These are phyloP conservation scores for Anoplophora glabripennis DNA, from an alignment of 1,140 invertebrate species.

Conservation along the genomic window DNA sequence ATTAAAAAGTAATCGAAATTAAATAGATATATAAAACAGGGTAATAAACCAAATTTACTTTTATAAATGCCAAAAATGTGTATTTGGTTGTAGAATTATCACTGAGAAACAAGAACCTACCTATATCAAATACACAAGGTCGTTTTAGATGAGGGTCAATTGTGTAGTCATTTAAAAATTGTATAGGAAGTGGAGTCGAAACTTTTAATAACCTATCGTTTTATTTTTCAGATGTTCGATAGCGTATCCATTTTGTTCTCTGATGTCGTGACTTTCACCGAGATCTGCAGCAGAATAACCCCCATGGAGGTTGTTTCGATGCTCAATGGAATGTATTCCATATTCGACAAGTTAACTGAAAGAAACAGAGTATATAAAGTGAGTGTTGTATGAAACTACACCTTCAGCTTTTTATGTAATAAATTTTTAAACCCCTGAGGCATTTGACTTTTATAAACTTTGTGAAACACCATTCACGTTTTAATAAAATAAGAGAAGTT, in stretches of 20 bases:
- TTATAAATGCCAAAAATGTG: neutral
- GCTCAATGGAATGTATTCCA: constrained; percentile 93
- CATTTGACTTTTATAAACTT: neutral
- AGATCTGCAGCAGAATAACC: constrained; percentile 91
- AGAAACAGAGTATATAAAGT: constrained; percentile 94
- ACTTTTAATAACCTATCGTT: constrained; percentile 9
- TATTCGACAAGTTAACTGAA: constrained; percentile 89
- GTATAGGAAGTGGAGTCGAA: neutral
- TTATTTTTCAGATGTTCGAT: constrained; percentile 79
- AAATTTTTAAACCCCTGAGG: neutral
- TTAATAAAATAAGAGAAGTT: too few relatives aligned
- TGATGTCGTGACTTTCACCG: constrained; percentile 95
- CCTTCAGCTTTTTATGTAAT: neutral
- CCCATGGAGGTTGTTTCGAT: constrained; percentile 97
- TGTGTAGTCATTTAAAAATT: too few relatives aligned
- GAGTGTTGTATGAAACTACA: constrained; percentile 27
- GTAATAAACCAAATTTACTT: too few relatives aligned
- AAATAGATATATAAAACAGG: too few relatives aligned
- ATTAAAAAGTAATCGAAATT: too few relatives aligned
- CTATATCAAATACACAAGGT: too few relatives aligned
- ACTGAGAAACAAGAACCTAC: too few relatives aligned
- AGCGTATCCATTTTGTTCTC: constrained; percentile 94
- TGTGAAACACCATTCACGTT: too few relatives aligned
- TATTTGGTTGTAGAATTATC: neutral
- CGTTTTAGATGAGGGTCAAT: too few relatives aligned